Base-by-base conservation (phyloP, 2,888 invertebrate genomes). In the Hipparchia sbordonii region DNA sequence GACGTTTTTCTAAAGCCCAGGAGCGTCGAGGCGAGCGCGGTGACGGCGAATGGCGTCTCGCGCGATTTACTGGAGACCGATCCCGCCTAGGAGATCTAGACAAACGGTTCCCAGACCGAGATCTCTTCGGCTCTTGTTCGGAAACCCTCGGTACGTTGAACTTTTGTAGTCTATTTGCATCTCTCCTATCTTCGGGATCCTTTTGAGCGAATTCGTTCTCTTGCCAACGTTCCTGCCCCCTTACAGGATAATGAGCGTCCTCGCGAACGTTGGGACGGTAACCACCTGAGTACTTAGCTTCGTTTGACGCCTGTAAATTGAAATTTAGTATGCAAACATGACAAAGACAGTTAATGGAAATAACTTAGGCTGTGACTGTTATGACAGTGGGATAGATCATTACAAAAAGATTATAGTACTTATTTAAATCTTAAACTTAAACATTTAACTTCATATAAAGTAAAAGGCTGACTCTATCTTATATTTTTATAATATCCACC, bases 301-400 rank as follows among this genome's bases (percentile, higher is more conserved):
- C 88, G 76, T 86, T 91, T 83, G 87, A 81, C 79, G 89, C 91
- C 93, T 93, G 92, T 80, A 92, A 93, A 91, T 88, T 86, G 81
- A 92, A 93, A 90, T 82, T 82, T 82, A 81, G 82, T 85, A 88
- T 89, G 90, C 87, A 88, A 86, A 87, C 82, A 84, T 77, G 72
- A 76, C 76, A 72, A 67, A 63, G 45, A 59, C 72, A 73, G 45
- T 59, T 48, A 68, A 51, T 60, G 59, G 23, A 60, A 51, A 7
- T 9, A 12, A 33, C 65, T 65, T 60, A 60, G 56, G 52, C 45
- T 45, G 62, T 33, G 33, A 33, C 52, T 23, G 33, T 52, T 65
- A 51, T 48, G 9, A 63, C 48, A 48, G 13, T 9, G 33, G 52
- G 65, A 65, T 65, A 33, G 23, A 33, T 39, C 33, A 12, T 48